Evolutionary conservation across 2,113 vertebrate genomes (phyloP), one percentile per base, ranked within the genome.

Genomic region (Pangasianodon gigas): DNA sequence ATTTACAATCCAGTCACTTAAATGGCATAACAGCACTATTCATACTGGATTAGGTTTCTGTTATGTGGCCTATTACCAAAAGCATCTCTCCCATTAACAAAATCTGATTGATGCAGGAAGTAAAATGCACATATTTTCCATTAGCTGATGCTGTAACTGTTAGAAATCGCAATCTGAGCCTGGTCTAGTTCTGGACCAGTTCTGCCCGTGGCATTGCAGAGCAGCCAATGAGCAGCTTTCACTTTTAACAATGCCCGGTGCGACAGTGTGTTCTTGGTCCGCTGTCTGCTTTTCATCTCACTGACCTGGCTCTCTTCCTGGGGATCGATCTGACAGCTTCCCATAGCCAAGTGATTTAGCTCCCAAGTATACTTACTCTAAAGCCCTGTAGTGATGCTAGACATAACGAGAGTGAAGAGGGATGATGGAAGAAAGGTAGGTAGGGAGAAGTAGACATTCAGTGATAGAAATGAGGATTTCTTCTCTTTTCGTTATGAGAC

Each of bases 341-440:
- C 90, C 87, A 77, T 92, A 93, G 88, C 93, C 92, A 91, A 86
- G 51, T 65, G 86, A 87, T 91, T 92, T 89, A 89, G 88, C 92
- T 92, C 92, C 85, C 90, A 92, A 91, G 91, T 93, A 85, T 93
- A 84, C 85, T 95, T 94, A 92, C 93, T 91, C 93, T 94, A 94
- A 94, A 92, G 89, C 88, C 88, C 44, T 41, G 46, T 81, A 91
- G 91, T 88, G 51, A 54, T 80, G 84, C 84, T 54, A 81, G 84
- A 41, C 44, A 74, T 85, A 90, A 90, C 90, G 60, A 88, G 82
- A 65, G 41, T 56, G 84, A 69, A 85, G 75, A 71, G 87, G 69
- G 56, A 69, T n/a, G 51, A 88, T 81, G 41, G 52, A 26, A 80
- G 86, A 84, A 32, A 85, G n/a, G 88, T 52, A 62, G 67, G 65